These are phyloP conservation scores for Antheraea assamensis DNA, from an alignment of 2,888 invertebrate species.

Conservation along the genomic window DNA sequence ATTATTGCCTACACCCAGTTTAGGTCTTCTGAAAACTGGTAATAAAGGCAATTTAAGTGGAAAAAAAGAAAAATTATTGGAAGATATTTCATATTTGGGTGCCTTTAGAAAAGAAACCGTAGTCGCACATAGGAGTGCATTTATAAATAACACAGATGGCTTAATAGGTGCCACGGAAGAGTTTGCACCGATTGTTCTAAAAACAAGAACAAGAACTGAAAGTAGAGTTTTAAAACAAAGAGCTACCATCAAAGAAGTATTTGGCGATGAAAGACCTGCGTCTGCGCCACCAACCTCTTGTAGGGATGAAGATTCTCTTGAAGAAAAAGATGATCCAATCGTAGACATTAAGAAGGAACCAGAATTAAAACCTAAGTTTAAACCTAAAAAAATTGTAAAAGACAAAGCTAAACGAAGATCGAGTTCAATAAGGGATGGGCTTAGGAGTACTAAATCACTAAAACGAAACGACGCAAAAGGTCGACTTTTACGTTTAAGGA, in stretches of 20 bases:
- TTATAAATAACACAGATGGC: constrained; percentile 84
- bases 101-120: constrained; percentile 87
- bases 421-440: constrained; percentile 74
- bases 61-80: constrained; percentile 76
- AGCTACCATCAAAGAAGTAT: constrained; percentile 91
- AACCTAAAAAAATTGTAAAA: constrained; percentile 70
- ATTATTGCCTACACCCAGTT: constrained; percentile 85
- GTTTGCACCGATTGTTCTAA: constrained; percentile 87
- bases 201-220: constrained; percentile 89
- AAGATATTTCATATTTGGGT: constrained; percentile 83
- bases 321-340: constrained; percentile 52
- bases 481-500: constrained; percentile 70
- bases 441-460: constrained; percentile 72
- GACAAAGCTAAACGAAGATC: constrained; percentile 67
- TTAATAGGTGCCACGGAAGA: constrained; percentile 82
- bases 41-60: constrained; percentile 67
- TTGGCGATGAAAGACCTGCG: constrained; percentile 90
- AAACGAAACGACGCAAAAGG: constrained; percentile 76
- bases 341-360: constrained; percentile 62
- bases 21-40: constrained; percentile 71
- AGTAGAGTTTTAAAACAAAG: constrained; percentile 87
- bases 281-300: constrained; percentile 89
- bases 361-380: constrained; percentile 64
- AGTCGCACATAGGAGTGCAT: constrained; percentile 85
- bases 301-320: constrained; percentile 67